Base-by-base conservation (phyloP, 1,140 invertebrate genomes). In the Orchestia grillus region DNA sequence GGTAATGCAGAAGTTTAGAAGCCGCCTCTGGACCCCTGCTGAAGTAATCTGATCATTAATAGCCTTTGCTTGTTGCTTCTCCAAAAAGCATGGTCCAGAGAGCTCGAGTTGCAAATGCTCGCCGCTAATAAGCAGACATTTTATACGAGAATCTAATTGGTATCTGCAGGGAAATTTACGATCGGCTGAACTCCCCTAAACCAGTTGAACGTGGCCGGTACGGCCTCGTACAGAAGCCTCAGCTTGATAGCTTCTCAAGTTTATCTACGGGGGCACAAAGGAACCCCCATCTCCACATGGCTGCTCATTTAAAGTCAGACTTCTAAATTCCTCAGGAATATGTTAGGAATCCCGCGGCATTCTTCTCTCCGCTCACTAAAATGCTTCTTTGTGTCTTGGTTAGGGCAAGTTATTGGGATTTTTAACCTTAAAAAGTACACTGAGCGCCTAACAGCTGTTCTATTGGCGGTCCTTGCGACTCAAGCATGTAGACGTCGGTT, bases 91-190 rank as follows among this genome's bases (percentile, higher is more conserved):
- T n/a, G 8, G 40, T 28, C 40, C 44, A 45, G 44, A 94, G 43
- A 40, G 43, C 44, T 94, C 62, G 28, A 94, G 92, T 94, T 94
- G 92, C 92, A 94, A 47, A 47, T 94, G 43, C 44, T 94, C 44
- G 43, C 44, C 44, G 92, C 44, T 94, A 94, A 94, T 94, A 94
- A 94, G 92, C 92, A 94, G 92, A 94, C 92, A 94, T 94, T 94
- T 94, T 94, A 94, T 94, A 94, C 92, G 92, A 94, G 92, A 94
- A 94, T 94, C 92, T 94, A 94, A 94, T 94, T 94, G 92, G 92
- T 94, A 94, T 94, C 92, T 94, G 44, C 44, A 94, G 92, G 92
- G 92, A 94, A 94, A 94, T 94, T 94, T 94, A 94, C 92, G 92
- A 94, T 94, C 44, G 44, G 11, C 41, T 45, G 43, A 94, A 44